A percentile compares a stretch with the other conserved stretches of the same genome.
phyloP scores from a whole-genome alignment of 64 coral and sea anemone species.

The Pachyseris speciosa region DNA sequence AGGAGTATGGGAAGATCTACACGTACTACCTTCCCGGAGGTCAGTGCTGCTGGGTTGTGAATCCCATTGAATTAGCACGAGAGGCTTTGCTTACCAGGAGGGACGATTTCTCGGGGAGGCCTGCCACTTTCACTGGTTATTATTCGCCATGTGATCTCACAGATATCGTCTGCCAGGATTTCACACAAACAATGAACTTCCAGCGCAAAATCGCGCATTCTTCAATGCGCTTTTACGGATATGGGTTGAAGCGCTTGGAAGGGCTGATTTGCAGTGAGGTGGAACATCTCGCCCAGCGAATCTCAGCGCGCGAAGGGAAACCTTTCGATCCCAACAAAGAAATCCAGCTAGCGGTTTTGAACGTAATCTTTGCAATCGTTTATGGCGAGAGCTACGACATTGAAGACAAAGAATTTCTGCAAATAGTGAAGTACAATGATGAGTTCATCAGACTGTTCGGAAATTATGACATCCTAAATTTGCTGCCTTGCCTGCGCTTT shows the following conservation, averaged over 20 bases:
- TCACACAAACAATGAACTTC: conserved; percentile 42
- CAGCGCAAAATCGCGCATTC: conserved; percentile 69
- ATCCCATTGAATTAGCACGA: conserved; percentile 36
- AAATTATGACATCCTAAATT: conserved; percentile 46
- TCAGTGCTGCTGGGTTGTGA: conserved; percentile 26
- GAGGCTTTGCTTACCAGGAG: conserved; percentile 60
- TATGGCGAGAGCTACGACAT: conserved; percentile 48
- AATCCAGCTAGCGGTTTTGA: conserved; percentile 49
- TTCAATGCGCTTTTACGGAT: conserved; percentile 69
- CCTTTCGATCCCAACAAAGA: conserved; percentile 75
- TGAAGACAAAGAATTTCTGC: conserved; percentile 72
- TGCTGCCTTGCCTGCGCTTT: conserved; percentile 62
- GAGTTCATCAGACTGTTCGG: conserved; percentile 39
- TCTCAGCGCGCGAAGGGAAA: conserved; percentile 45
- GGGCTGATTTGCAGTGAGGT: conserved; percentile 31
- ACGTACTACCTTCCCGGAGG: conserved; percentile 52
- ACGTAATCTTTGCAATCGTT: conserved; percentile 65
- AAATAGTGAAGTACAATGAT: conserved; percentile 64
- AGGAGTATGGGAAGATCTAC: conserved; percentile 69
- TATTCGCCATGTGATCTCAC: conserved; percentile 53
- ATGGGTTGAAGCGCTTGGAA: conserved; percentile 39
- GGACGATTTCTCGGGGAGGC: conserved; percentile 57
- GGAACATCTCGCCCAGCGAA: conserved; percentile 5
- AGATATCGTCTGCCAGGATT: conserved; percentile 56
- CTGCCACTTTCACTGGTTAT: conserved; percentile 43